phyloP scores from a whole-genome alignment of 2,888 invertebrate genomes.

The Sclerodermus sp. region DNA sequence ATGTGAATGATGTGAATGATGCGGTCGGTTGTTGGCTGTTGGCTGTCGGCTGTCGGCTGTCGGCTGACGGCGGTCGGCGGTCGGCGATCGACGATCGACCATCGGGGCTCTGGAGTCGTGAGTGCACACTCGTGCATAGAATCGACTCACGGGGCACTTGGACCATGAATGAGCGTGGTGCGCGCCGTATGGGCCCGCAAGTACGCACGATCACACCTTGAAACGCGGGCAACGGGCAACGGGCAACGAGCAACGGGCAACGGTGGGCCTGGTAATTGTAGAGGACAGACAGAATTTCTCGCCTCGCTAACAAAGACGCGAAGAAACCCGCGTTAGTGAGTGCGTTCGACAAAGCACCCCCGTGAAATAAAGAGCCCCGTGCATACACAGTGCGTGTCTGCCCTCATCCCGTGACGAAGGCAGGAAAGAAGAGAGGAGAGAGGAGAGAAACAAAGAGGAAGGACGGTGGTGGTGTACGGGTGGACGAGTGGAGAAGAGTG shows the following conservation, averaged over 20 bases:
- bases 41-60: too few relatives aligned
- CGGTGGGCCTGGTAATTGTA: constrained; percentile 42
- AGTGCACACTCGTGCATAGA: too few relatives aligned
- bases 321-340: constrained; percentile 47
- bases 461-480: not conserved
- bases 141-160: too few relatives aligned
- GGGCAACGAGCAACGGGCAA: constrained; percentile 6
- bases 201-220: not conserved
- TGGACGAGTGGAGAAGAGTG: not conserved
- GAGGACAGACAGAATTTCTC: constrained; percentile 55
- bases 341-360: constrained; percentile 43
- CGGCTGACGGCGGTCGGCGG: too few relatives aligned
- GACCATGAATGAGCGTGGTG: not conserved
- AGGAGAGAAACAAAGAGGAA: not conserved
- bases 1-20: too few relatives aligned
- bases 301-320: constrained; percentile 55
- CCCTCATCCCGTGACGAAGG: constrained; percentile 8
- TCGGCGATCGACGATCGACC: too few relatives aligned
- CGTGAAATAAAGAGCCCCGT: constrained; percentile 36
- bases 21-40: too few relatives aligned
- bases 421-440: constrained; percentile 8
- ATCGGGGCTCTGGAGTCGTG: too few relatives aligned
- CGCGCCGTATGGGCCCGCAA: not conserved
- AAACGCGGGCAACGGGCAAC: not conserved
- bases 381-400: not conserved